phyloP scores from a whole-genome alignment of 2,797 vertebrate genomes.

The Spinus olivaceus region DNA sequence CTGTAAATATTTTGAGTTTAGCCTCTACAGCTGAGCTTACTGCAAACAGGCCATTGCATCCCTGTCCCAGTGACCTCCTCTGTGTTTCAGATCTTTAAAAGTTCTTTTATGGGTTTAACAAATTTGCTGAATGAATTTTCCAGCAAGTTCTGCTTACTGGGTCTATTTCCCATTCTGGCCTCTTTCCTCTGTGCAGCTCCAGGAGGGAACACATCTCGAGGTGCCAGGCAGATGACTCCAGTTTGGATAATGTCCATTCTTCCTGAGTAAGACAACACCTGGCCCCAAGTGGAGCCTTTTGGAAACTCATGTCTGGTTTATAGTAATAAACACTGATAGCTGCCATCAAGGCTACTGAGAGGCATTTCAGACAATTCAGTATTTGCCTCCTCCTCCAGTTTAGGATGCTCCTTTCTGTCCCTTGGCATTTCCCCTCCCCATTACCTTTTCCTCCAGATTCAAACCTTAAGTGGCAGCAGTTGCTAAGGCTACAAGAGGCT shows the following conservation, averaged over 20 bases:
- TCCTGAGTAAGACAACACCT: not conserved
- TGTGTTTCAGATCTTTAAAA: not conserved
- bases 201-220: rapidly evolving
- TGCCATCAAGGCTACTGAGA: not conserved
- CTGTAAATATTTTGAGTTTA: not conserved
- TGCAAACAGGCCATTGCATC: not conserved
- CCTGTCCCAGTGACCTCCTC: not conserved
- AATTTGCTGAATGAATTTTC: not conserved
- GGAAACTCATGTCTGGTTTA: not conserved
- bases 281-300: not conserved
- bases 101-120: not conserved
- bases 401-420: not conserved
- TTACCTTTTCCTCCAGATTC: not conserved
- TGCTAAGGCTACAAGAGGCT: constrained; percentile 53
- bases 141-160: not conserved
- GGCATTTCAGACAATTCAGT: not conserved
- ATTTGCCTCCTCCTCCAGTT: not conserved
- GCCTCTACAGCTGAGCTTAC: not conserved
- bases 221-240: not conserved
- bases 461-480: constrained; percentile 35
- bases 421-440: not conserved
- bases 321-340: not conserved
- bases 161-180: not conserved
- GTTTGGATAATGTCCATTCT: not conserved
- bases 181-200: not conserved